Conservation (phyloP, 2,797 vertebrate species). For the Coendou prehensilis region DNA sequence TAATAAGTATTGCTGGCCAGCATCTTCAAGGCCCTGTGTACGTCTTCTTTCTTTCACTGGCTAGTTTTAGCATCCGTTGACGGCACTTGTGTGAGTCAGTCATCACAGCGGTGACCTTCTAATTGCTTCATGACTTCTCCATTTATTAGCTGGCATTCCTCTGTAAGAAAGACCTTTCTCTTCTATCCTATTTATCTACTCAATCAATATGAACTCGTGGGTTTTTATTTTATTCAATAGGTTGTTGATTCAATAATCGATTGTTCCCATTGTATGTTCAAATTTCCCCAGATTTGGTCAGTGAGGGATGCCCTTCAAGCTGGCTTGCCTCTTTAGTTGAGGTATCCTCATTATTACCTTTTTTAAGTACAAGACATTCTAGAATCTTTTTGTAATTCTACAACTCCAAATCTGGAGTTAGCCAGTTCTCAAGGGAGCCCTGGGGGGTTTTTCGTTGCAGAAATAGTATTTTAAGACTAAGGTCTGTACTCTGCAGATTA, state of each 20-base stretch:
- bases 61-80: neutral
- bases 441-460: neutral
- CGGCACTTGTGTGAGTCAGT: neutral
- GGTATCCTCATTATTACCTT: neutral
- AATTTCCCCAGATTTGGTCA: neutral
- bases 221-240: neutral
- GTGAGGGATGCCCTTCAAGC: neutral
- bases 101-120: neutral
- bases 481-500: neutral
- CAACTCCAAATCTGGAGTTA: neutral
- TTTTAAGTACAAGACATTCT: neutral
- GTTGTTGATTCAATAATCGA: neutral
- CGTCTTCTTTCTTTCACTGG: neutral
- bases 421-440: neutral
- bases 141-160: neutral
- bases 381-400: conserved; percentile 9
- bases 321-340: neutral
- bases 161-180: neutral
- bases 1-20: neutral
- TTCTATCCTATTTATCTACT: neutral
- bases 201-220: neutral
- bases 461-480: conserved; percentile 27
- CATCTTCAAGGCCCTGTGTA: neutral
- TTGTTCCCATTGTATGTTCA: neutral
- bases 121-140: neutral